phyloP scores from a whole-genome alignment of 1,140 invertebrate genomes.

The Mylabris phalerata region DNA sequence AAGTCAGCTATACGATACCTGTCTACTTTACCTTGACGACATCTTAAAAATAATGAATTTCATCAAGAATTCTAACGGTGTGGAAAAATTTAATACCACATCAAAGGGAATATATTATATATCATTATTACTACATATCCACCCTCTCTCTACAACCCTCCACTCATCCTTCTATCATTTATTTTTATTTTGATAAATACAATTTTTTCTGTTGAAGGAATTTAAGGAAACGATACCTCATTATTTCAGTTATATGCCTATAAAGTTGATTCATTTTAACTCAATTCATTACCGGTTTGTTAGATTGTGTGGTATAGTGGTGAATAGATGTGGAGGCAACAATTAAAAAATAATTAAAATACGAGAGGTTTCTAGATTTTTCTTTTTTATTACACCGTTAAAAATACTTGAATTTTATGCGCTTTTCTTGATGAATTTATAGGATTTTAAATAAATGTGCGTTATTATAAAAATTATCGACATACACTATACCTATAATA shows the following conservation, averaged over 20 bases:
- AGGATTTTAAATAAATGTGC: constrained; percentile 3
- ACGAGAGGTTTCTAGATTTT: constrained; percentile 4
- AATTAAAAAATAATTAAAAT: constrained; percentile 2
- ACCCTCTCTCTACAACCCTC: neutral
- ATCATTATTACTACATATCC: constrained; percentile 11
- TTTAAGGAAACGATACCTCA: constrained; percentile 15
- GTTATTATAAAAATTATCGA: no score
- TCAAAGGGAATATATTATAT: constrained; percentile 22
- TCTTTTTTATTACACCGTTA: neutral
- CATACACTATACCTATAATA: no score
- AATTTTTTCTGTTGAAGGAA: neutral
- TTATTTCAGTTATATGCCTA: constrained; percentile 11
- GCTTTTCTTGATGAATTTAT: constrained; percentile 10
- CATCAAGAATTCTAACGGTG: constrained; percentile 13
- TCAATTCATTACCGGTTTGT: constrained; percentile 7
- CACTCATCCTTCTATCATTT: no score
- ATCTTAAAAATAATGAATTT: constrained; percentile 20
- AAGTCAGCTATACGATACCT: no score
- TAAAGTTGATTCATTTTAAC: neutral
- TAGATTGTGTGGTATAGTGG: no score
- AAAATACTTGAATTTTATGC: neutral
- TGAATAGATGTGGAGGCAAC: no score
- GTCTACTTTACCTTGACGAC: neutral
- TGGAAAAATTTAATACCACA: constrained; percentile 21
- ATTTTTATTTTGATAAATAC: no score